Conservation (phyloP, 2,113 vertebrate species). For the Macquaria australasica region DNA sequence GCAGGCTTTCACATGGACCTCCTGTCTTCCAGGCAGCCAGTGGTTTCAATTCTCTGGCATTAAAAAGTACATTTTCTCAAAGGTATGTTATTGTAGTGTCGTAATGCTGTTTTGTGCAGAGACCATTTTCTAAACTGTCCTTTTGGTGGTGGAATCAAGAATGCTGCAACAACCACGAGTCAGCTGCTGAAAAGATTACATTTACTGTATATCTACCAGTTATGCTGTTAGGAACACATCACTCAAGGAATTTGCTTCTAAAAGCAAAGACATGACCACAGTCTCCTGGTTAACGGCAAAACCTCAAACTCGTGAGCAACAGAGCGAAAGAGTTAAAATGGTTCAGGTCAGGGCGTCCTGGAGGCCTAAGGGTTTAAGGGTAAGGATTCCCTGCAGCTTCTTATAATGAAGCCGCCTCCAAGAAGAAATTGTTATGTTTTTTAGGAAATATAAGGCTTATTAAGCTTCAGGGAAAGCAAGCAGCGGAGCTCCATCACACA, state of each 20-base stretch:
- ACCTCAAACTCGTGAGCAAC: neutral
- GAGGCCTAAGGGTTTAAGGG: neutral
- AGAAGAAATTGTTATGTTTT: neutral
- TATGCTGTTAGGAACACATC: neutral
- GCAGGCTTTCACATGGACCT: conserved; percentile 3
- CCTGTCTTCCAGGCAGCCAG: neutral
- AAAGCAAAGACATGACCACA: neutral
- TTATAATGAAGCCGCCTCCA: neutral
- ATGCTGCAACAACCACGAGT: neutral
- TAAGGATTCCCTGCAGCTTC: too few relatives aligned
- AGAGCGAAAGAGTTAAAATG: neutral
- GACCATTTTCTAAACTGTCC: neutral
- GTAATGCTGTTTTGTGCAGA: neutral
- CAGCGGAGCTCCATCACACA: neutral
- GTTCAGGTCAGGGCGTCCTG: neutral
- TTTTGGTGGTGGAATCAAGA: neutral
- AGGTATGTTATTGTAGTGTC: neutral
- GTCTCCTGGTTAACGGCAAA: neutral
- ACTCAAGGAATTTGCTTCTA: neutral
- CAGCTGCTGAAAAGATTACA: neutral
- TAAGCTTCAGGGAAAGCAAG: neutral
- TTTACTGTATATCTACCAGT: neutral
- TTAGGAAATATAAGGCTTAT: neutral
- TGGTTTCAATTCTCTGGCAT: neutral
- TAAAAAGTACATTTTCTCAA: neutral